These are phyloP conservation scores for Leptopilina syphax DNA, from an alignment of 2,888 invertebrate genomes.

Conservation along the genomic window DNA sequence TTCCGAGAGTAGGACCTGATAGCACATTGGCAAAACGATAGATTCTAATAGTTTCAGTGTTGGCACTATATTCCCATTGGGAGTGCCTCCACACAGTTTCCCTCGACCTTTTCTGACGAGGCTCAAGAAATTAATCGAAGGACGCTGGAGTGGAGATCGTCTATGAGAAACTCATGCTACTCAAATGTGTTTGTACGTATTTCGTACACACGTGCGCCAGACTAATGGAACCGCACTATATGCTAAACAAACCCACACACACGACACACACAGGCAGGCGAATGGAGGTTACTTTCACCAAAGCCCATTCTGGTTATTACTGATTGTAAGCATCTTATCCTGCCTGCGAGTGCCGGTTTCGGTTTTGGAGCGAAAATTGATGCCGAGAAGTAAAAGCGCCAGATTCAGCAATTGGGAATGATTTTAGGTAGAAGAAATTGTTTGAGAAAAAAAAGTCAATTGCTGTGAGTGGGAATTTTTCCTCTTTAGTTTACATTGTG, in stretches of 20 bases:
- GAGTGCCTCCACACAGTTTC: constrained; percentile 20
- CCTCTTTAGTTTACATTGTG: not conserved
- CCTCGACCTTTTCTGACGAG: constrained; percentile 51
- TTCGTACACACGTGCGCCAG: not conserved
- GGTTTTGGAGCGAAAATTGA: constrained; percentile 26
- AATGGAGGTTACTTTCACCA: constrained; percentile 56
- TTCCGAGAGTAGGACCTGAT: too few species aligned
- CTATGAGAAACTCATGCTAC: constrained; percentile 15
- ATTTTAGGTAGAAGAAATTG: constrained; percentile 1
- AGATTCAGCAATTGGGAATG: not conserved
- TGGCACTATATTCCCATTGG: too few species aligned
- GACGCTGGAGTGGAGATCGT: constrained; percentile 52
- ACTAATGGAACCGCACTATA: constrained; percentile 39
- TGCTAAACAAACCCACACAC: constrained; percentile 12
- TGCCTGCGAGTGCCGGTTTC: constrained; percentile 3
- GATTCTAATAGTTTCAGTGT: too few species aligned
- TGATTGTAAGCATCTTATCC: constrained; percentile 42
- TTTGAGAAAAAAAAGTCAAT: constrained; percentile 1
- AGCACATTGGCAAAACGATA: too few species aligned
- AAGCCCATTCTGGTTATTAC: constrained; percentile 51
- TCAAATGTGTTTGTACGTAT: not conserved
- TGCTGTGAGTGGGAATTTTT: not conserved
- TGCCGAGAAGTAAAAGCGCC: constrained; percentile 19
- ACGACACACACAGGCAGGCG: constrained; percentile 9
- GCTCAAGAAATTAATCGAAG: constrained; percentile 50